Evolutionary conservation across 2,888 invertebrate species (phyloP).

Genomic region (Amiota mariae): DNA sequence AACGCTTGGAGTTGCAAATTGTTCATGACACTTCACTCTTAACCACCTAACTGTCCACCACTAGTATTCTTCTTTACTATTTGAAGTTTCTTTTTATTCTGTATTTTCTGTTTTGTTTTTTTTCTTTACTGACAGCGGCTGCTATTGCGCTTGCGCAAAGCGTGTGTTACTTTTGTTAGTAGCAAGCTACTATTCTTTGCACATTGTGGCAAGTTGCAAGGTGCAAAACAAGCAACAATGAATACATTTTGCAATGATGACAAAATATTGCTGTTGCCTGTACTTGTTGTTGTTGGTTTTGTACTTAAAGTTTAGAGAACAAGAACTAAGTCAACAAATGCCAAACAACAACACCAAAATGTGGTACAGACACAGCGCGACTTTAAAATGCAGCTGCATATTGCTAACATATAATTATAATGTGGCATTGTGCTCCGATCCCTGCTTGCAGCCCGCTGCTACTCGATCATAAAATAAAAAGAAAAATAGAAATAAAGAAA

Average conservation of each 20-base stretch:
- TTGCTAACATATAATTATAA: conserved; percentile 15
- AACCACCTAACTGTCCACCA: too few relatives aligned
- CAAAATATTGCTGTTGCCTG: conserved; percentile 13
- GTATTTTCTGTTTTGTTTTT: background rate
- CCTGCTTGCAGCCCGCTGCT: too few relatives aligned
- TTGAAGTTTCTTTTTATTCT: background rate
- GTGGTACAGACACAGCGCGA: background rate
- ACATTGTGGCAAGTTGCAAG: conserved; percentile 7
- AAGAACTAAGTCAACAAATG: conserved; percentile 17
- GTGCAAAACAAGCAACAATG: conserved; percentile 9
- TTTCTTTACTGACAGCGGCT: background rate
- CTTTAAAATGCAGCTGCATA: conserved; percentile 21
- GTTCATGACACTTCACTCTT: too few relatives aligned
- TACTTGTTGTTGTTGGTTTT: conserved; percentile 20
- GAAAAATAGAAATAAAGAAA: background rate
- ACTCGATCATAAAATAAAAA: background rate
- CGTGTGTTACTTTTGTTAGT: background rate
- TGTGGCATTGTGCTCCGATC: background rate
- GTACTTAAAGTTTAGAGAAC: background rate
- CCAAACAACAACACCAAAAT: conserved; percentile 6
- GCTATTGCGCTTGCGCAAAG: conserved; percentile 9
- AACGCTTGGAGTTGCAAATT: background rate
- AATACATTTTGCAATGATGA: too few relatives aligned
- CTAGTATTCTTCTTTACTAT: too few relatives aligned
- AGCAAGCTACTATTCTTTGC: background rate